These are phyloP conservation scores for Drosophila meridionalis DNA, from an alignment of 2,888 invertebrate genomes.

Conservation along the genomic window DNA sequence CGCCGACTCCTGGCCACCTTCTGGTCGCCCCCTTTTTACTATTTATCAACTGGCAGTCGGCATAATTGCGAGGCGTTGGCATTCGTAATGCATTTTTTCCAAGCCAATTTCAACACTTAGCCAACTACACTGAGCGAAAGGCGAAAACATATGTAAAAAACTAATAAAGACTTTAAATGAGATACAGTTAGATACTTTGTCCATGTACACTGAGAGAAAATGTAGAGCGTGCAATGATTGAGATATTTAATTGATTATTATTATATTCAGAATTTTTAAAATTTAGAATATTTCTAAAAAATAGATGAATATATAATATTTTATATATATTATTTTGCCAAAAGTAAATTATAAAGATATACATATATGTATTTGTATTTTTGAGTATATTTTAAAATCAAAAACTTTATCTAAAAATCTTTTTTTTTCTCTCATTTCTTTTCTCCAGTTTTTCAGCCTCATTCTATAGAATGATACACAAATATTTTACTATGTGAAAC, in stretches of 20 bases:
- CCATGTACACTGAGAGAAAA: not conserved
- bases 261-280: not conserved
- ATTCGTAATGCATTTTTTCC: slow-evolving; percentile 47
- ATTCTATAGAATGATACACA: too few relatives aligned
- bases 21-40: not conserved
- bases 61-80: slow-evolving; percentile 60
- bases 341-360: too few relatives aligned
- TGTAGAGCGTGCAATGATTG: too few relatives aligned
- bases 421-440: too few relatives aligned
- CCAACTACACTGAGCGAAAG: slow-evolving; percentile 27
- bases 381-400: too few relatives aligned
- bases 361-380: too few relatives aligned
- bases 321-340: too few relatives aligned
- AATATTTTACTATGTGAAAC: too few relatives aligned
- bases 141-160: not conserved
- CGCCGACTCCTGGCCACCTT: not conserved
- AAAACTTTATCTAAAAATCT: too few relatives aligned
- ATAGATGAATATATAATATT: too few relatives aligned
- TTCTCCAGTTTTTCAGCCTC: too few relatives aligned
- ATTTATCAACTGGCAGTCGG: slow-evolving; percentile 41
- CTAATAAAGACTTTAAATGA: not conserved
- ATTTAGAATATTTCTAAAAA: not conserved
- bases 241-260: too few relatives aligned
- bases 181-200: not conserved
- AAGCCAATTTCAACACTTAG: slow-evolving; percentile 55